A percentile compares a stretch with the other conserved stretches of the same genome.
These are phyloP conservation scores for Geopemphigus sp. DNA, from an alignment of 1,140 invertebrate species.

Conservation along the genomic window DNA sequence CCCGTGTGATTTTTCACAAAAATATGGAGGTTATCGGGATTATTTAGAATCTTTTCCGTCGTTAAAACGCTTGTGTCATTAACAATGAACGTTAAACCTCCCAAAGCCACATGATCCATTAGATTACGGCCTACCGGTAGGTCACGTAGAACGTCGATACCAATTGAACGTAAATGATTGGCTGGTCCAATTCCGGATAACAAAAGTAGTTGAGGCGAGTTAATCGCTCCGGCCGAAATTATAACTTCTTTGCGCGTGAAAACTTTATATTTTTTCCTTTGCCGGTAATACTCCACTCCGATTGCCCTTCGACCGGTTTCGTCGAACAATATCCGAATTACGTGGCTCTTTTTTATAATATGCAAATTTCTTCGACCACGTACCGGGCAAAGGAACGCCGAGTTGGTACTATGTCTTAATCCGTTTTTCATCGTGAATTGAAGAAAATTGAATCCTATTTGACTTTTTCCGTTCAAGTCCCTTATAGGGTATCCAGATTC, in stretches of 20 bases:
- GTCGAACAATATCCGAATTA: not conserved
- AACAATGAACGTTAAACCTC: slow-evolving; percentile 65
- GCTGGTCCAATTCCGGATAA: too few relatives aligned
- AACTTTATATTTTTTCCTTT: too few relatives aligned
- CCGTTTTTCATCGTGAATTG: slow-evolving; percentile 4
- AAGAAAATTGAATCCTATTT: too few relatives aligned
- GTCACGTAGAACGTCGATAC: slow-evolving; percentile 54
- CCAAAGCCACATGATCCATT: slow-evolving; percentile 6
- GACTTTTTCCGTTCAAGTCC: too few relatives aligned
- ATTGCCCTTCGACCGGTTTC: not conserved
- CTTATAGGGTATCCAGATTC: too few relatives aligned
- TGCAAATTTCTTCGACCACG: not conserved
- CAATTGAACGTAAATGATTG: not conserved
- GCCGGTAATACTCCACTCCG: not conserved
- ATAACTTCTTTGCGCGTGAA: too few relatives aligned
- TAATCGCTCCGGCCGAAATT: too few relatives aligned
- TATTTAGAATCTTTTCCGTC: slow-evolving; percentile 3
- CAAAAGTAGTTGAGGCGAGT: too few relatives aligned
- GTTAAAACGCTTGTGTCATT: slow-evolving; percentile 56
- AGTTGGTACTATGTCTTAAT: not conserved
- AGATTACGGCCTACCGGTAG: slow-evolving; percentile 13
- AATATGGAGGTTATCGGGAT: slow-evolving; percentile 55
- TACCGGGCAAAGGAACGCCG: not conserved
- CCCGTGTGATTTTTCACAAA: slow-evolving; percentile 63
- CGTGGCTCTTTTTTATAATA: not conserved